Conservation (phyloP, 2,888 invertebrate species). For the Opisthograptis luteolata region DNA sequence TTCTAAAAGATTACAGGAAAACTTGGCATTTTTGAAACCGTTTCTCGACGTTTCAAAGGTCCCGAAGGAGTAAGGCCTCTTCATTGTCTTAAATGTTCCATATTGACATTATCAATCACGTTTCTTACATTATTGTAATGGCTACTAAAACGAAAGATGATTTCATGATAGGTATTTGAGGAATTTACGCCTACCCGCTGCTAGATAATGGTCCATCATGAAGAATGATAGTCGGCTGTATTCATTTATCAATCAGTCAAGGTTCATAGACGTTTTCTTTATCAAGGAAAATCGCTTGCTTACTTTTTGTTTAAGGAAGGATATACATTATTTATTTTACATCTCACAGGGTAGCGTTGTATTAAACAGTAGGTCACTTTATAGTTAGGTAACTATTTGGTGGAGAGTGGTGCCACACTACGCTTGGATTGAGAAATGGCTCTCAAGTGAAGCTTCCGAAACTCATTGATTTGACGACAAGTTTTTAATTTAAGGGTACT, state of each 20-base stretch:
- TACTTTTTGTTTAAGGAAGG: constrained; percentile 7
- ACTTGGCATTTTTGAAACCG: neutral
- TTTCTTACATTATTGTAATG: constrained; percentile 17
- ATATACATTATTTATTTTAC: no score
- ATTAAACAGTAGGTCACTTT: no score
- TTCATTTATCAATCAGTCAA: constrained; percentile 35
- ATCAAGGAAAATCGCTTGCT: constrained; percentile 18
- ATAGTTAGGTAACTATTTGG: no score
- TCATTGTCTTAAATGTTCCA: neutral
- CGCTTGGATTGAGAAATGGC: no score
- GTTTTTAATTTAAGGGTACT: no score
- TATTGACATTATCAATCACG: constrained; percentile 21
- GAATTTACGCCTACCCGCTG: constrained; percentile 23
- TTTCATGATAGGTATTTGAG: constrained; percentile 27
- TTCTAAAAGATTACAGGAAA: neutral
- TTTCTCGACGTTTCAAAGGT: neutral
- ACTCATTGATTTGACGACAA: no score
- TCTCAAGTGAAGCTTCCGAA: no score
- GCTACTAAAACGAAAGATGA: constrained; percentile 22
- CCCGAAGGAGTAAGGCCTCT: neutral
- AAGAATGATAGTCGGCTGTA: constrained; percentile 27
- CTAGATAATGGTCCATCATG: constrained; percentile 27
- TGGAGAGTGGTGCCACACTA: no score
- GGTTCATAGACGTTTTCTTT: constrained; percentile 21
- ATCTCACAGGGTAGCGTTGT: no score